Evolutionary conservation across 2,888 invertebrate species (phyloP).

Genomic region (Chaitophorus viminalis): DNA sequence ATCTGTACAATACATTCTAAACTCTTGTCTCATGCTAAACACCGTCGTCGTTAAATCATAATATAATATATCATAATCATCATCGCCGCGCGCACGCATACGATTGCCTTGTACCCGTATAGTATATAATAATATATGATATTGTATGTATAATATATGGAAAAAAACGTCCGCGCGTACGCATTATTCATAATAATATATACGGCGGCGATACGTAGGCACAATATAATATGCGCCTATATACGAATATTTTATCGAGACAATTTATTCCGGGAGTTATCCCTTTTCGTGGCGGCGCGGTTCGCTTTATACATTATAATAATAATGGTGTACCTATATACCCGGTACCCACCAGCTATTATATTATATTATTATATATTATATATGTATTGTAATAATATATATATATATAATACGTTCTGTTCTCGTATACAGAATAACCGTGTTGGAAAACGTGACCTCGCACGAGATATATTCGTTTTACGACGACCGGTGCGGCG

Average conservation of each 20-base stretch:
- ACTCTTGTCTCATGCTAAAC: no score
- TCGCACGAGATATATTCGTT: constrained; percentile 45
- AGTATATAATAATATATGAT: background rate
- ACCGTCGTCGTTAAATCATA: no score
- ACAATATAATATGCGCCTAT: background rate
- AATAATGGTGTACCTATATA: no score
- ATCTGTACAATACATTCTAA: no score
- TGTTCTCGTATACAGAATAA: background rate
- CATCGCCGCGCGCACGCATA: background rate
- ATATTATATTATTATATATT: no score
- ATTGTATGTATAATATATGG: no score
- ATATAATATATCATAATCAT: no score
- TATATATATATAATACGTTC: no score
- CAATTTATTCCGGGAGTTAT: constrained; percentile 58
- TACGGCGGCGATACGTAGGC: background rate
- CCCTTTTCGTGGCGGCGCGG: constrained; percentile 38
- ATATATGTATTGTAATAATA: background rate
- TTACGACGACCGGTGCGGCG: no score
- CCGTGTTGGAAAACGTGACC: constrained; percentile 42
- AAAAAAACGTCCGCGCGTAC: background rate
- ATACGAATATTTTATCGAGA: constrained; percentile 25
- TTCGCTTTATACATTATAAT: constrained; percentile 25
- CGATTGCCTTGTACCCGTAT: no score
- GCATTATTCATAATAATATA: background rate
- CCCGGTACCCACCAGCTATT: no score